phyloP scores from a whole-genome alignment of 2,797 vertebrate species.

The Phoxinus dragarum region DNA sequence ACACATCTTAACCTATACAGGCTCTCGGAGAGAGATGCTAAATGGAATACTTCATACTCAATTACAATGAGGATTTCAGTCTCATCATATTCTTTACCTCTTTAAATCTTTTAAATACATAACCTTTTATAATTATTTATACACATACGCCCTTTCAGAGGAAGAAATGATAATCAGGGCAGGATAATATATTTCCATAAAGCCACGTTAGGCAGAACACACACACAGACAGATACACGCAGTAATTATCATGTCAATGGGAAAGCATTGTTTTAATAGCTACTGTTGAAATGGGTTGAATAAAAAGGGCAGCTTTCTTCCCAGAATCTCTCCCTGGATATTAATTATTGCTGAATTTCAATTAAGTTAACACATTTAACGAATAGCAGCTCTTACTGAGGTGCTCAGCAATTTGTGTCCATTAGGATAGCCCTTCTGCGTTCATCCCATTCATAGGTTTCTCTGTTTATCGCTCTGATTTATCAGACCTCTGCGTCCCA shows the following conservation, averaged over 20 bases:
- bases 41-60: conserved; percentile 33
- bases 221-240: conserved; percentile 20
- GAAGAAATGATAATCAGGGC: conserved; percentile 49
- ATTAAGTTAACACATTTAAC: conserved; percentile 79
- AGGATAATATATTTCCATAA: conserved; percentile 55
- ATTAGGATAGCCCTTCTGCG: conserved; percentile 45
- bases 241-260: conserved; percentile 59
- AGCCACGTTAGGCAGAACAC: conserved; percentile 30
- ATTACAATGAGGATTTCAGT: conserved; percentile 33
- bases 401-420: conserved; percentile 61
- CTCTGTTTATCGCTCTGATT: conserved; percentile 86
- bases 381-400: conserved; percentile 69
- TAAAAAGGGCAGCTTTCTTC: conserved; percentile 68
- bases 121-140: conserved; percentile 41
- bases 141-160: conserved; percentile 37
- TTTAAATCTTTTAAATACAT: conserved; percentile 37
- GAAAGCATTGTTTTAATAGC: conserved; percentile 57
- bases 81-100: conserved; percentile 48
- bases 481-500: conserved; percentile 79
- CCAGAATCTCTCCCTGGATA: conserved; percentile 68
- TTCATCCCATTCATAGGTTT: conserved; percentile 58
- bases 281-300: conserved; percentile 57
- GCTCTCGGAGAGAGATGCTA: not conserved
- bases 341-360: conserved; percentile 83
- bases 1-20: not conserved